phyloP scores from a whole-genome alignment of 1,140 invertebrate species.

The Drosophila orosa region DNA sequence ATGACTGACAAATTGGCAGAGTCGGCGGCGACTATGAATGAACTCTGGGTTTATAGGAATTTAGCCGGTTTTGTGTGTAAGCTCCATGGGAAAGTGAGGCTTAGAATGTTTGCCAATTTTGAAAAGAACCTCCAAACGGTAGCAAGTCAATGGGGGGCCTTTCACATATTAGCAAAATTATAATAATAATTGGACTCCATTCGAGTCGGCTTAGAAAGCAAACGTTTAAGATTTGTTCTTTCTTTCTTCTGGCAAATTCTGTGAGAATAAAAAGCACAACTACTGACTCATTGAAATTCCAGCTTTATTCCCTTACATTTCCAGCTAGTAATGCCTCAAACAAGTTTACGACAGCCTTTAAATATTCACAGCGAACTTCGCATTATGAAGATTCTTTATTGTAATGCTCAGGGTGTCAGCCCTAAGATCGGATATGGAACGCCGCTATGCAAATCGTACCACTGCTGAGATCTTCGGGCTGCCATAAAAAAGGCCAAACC shows the following conservation, averaged over 20 bases:
- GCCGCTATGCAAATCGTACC: constrained; percentile 11
- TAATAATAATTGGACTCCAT: neutral
- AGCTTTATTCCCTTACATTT: neutral
- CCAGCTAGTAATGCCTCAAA: constrained; percentile 1
- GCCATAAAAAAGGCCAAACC: neutral
- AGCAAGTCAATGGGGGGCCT: constrained; percentile 17
- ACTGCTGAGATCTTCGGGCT: neutral
- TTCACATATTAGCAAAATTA: constrained; percentile 6
- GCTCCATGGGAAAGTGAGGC: constrained; percentile 17
- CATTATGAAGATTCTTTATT: constrained; percentile 35
- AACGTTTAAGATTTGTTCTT: neutral
- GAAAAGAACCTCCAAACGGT: constrained; percentile 15
- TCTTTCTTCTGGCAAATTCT: neutral
- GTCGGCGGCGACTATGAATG: constrained; percentile 32
- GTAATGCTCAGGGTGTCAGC: neutral
- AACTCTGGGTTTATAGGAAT: constrained; percentile 18
- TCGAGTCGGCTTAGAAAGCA: constrained; percentile 1
- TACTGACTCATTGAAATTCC: neutral
- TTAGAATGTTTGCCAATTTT: constrained; percentile 5
- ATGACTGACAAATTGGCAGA: constrained; percentile 66
- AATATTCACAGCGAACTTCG: constrained; percentile 11
- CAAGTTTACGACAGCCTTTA: constrained; percentile 5
- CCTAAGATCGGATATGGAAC: constrained; percentile 33
- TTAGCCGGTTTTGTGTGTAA: constrained; percentile 17
- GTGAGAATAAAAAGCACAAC: neutral